Evolutionary conservation across 2,888 invertebrate genomes (phyloP), one percentile per base, ranked within the genome.

Genomic region (Caenorhabditis afra): DNA sequence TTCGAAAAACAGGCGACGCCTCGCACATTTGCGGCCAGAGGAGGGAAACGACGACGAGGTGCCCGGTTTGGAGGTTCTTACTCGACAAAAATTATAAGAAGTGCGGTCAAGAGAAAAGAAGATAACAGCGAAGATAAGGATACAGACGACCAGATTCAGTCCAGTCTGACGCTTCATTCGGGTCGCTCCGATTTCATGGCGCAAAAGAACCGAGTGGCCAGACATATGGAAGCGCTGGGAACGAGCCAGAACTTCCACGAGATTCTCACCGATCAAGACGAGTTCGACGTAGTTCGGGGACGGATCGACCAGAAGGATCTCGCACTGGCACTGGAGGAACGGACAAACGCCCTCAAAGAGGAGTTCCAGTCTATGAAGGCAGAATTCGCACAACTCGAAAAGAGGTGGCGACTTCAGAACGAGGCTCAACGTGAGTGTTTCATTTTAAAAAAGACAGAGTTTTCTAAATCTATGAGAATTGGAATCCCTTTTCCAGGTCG

Each of bases 401-500:
- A 50, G 35, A 18, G 23, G 0, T 57, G 7, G 2, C 22, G 35
- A 10, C 23, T 45, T 22, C 41, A 22, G 49, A 49, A 29, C 10
- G 71, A 62, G 35, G 35, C 55, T 20, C 57, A 35, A 22, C 23
- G 70, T 70, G 22, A 61, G 70, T 70, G 11, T 29, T 29, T 29
- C 29, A 5, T 29, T 7, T 29, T n/a, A n/a, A n/a, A n/a, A n/a
- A n/a, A n/a, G n/a, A n/a, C n/a, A n/a, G n/a, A n/a, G n/a, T n/a
- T n/a, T n/a, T n/a, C n/a, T n/a, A n/a, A n/a, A n/a, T n/a, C n/a
- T n/a, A n/a, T n/a, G n/a, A n/a, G n/a, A n/a, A n/a, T n/a, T n/a
- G n/a, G n/a, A n/a, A n/a, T n/a, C n/a, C 29, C 29, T 3, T 29
- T 29, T 29, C 3, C 29, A 29, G 29, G 29, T 29, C 29, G 29